A percentile compares a stretch with the other conserved stretches of the same genome.
Evolutionary conservation across 1,140 invertebrate species (phyloP).

Genomic region (Papilio dardanus): DNA sequence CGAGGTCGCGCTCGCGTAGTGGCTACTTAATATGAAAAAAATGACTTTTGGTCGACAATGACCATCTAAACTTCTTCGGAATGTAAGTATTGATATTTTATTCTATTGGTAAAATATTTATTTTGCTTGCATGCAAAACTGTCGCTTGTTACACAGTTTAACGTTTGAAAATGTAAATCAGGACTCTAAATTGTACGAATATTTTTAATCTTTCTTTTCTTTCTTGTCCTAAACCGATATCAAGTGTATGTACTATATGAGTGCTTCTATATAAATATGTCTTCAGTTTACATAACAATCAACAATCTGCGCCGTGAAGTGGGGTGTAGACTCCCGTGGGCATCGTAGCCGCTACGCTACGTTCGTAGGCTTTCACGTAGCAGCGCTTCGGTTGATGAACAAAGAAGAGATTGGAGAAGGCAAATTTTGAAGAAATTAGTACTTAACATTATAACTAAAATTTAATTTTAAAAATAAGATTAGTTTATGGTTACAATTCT

Average conservation of each 20-base stretch:
- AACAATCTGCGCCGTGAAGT: constrained; percentile 35
- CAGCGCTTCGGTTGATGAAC: constrained; percentile 38
- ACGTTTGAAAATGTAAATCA: no score
- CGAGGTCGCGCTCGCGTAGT: not conserved
- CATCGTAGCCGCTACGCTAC: constrained; percentile 46
- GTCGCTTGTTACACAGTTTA: no score
- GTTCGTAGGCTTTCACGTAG: constrained; percentile 56
- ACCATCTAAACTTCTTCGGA: not conserved
- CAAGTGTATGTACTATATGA: constrained; percentile 1
- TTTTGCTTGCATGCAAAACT: no score
- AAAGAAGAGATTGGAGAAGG: constrained; percentile 26
- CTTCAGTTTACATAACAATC: constrained; percentile 35
- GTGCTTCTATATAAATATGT: constrained; percentile 6
- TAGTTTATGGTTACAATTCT: no score
- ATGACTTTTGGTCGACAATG: not conserved
- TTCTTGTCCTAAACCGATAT: not conserved
- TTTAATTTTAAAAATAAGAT: no score
- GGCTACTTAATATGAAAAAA: not conserved
- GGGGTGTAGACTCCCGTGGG: constrained; percentile 45
- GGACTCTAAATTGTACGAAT: not conserved
- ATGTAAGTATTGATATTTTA: no score
- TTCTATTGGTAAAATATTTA: no score
- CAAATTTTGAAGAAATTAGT: not conserved
- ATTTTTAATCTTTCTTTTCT: no score
- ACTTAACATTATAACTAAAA: no score